phyloP scores from a whole-genome alignment of 2,888 invertebrate species.

The Diadromus collaris region DNA sequence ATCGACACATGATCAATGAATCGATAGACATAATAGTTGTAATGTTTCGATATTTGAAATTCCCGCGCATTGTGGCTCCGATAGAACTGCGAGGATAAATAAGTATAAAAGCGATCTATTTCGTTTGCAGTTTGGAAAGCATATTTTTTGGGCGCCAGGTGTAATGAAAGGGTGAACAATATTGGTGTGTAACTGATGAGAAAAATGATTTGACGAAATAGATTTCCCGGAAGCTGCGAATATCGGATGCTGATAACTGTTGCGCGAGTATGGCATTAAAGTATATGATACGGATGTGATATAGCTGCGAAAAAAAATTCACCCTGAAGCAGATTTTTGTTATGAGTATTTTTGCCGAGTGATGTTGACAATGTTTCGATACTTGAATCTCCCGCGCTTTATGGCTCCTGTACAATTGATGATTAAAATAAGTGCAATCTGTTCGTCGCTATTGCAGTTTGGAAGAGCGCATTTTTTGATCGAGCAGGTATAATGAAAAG shows the following conservation, averaged over 20 bases:
- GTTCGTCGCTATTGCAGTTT: not conserved
- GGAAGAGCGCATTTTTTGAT: not conserved
- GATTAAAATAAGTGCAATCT: not conserved
- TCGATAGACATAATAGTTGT: not conserved
- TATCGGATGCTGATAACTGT: slow-evolving; percentile 48
- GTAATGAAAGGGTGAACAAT: too few species aligned
- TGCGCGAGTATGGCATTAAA: not conserved
- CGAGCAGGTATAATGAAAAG: not conserved
- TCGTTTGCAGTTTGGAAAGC: too few species aligned
- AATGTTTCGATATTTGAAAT: not conserved
- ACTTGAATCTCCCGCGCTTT: not conserved
- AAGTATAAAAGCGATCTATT: too few species aligned
- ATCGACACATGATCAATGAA: not conserved
- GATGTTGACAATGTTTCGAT: not conserved
- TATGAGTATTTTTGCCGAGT: not conserved
- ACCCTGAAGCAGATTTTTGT: not conserved
- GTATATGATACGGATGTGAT: slow-evolving; percentile 15
- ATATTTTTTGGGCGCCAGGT: too few species aligned
- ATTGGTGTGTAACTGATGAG: too few species aligned
- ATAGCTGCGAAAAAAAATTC: not conserved
- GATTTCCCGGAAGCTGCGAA: too few species aligned
- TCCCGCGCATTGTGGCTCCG: slow-evolving; percentile 7
- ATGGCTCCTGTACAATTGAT: not conserved
- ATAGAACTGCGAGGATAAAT: too few species aligned
- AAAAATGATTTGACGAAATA: too few species aligned